Evolutionary conservation across 30 jellyfish, hydroid and myxozoan species (phyloP).

Genomic region (Morbakka virulenta): DNA sequence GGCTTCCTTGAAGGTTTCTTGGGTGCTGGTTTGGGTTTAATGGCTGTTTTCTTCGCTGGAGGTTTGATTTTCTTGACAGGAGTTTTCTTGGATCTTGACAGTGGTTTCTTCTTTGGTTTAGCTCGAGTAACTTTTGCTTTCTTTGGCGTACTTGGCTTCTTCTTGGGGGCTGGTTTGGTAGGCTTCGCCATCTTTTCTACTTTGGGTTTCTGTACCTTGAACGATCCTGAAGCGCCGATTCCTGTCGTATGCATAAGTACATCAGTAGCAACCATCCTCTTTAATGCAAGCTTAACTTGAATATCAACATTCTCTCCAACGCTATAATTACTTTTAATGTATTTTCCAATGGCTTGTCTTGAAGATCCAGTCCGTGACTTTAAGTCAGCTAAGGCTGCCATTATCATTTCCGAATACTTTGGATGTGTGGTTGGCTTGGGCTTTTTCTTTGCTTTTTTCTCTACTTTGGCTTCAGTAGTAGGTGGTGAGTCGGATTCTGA

Average conservation of each 20-base stretch:
- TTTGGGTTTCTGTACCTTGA: too few species aligned
- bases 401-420: conserved; percentile 26
- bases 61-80: too few species aligned
- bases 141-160: too few species aligned
- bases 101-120: too few species aligned
- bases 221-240: conserved; percentile 39
- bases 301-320: conserved; percentile 19
- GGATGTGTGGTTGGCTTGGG: conserved; percentile 40
- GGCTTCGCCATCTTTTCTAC: too few species aligned
- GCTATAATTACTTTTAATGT: conserved; percentile 29
- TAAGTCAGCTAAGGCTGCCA: conserved; percentile 28
- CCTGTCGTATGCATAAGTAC: conserved; percentile 25
- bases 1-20: too few species aligned
- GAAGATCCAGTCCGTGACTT: conserved; percentile 37
- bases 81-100: too few species aligned
- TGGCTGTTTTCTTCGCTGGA: conserved; percentile 14
- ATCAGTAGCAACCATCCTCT: conserved; percentile 12
- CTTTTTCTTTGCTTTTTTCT: too few species aligned
- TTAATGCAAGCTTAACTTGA: conserved; percentile 26
- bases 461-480: too few species aligned
- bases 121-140: too few species aligned
- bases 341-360: conserved; percentile 31
- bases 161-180: too few species aligned
- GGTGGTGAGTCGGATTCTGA: too few species aligned
- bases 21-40: conserved; percentile 4